Base-by-base conservation (phyloP, 1,140 invertebrate species). In the Zaprionus inermis region DNA sequence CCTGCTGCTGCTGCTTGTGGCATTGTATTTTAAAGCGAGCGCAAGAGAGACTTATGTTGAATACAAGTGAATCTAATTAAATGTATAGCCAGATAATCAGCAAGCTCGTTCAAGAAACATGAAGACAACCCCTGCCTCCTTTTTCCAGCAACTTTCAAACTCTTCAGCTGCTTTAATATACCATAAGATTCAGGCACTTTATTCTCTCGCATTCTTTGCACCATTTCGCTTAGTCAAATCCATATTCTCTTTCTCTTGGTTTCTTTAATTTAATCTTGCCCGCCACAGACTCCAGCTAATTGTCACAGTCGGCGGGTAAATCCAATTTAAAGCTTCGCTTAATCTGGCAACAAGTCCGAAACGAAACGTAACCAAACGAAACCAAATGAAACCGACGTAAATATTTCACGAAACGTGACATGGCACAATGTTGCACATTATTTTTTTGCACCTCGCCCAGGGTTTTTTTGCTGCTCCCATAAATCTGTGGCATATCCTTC, bases 401-500 rank as follows among this genome's bases (percentile, higher is more conserved):
- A 55, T 71, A 70, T 64, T 52, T 57, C 24, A 65, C 49, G 34
- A 20, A 49, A 56, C 9, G 38, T 56, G 49, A 68, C 14, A 22
- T 30, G 24, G n/a, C 51, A n/a, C 41, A 38, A 49, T 68, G 60
- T 58, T 54, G 59, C 51, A 24, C 22, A 44, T 46, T 41, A 16
- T 65, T 51, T 49, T 51, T 79, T 64, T 55, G 36, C n/a, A 28
- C 28, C 34, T 58, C 18, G 28, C 22, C 20, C 6, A 22, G 20
- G 55, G 34, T 16, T 59, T 41, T 69, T 79, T 46, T 51, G 59
- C 70, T 54, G 9, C 51, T 12, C 44, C 54, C 58, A 84, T 80
- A 83, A 83, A 83, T 72, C 72, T 84, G 54, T 52, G 46, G 57
- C 58, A 11, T 7, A 22, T 49, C 24, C 24, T 28, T 28, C 24